phyloP scores from a whole-genome alignment of 2,113 vertebrate species.

The Tamias sibiricus region DNA sequence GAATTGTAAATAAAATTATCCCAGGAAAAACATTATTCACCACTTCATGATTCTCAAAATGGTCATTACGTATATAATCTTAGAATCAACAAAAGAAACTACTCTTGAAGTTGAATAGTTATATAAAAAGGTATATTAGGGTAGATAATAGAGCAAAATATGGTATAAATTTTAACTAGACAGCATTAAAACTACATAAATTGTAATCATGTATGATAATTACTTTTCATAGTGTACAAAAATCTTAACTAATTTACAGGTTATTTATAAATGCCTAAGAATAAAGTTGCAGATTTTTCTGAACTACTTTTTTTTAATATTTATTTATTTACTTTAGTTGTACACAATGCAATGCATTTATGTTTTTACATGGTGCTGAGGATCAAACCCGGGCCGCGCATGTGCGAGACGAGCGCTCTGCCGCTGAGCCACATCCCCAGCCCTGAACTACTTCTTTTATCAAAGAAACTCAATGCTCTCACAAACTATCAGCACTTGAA shows the following conservation, averaged over 20 bases:
- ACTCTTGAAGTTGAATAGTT: background rate
- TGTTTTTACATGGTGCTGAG: no score
- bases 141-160: background rate
- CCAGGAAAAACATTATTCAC: background rate
- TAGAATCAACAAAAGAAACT: constrained; percentile 21
- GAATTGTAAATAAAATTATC: constrained; percentile 41
- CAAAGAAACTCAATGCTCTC: background rate
- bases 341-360: no score
- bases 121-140: background rate
- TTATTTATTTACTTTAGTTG: no score
- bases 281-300: constrained; percentile 30
- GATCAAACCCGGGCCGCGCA: no score
- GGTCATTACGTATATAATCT: background rate
- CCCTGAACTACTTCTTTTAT: constrained; percentile 7
- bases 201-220: background rate
- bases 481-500: constrained; percentile 2
- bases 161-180: background rate
- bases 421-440: no score
- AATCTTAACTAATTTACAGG: background rate
- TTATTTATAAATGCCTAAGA: constrained; percentile 31
- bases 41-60: constrained; percentile 24
- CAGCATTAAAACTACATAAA: constrained; percentile 13
- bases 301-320: background rate
- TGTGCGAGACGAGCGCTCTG: no score
- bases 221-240: background rate